A percentile compares a stretch with the other conserved stretches of the same genome.
Conservation (phyloP, 2,888 invertebrate genomes). For the Melangyna quadrimaculata region DNA sequence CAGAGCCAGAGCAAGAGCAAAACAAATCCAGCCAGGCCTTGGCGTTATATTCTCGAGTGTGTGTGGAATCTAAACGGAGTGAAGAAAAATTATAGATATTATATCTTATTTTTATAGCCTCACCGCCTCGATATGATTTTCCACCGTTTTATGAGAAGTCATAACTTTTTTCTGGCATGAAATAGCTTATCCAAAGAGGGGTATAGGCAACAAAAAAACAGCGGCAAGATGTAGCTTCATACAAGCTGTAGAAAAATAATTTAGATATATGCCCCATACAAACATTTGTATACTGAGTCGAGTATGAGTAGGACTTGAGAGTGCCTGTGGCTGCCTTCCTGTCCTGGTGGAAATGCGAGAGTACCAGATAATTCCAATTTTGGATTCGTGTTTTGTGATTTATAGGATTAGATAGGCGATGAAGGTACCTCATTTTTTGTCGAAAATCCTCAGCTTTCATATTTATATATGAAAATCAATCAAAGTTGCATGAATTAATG, state of each 20-base stretch:
- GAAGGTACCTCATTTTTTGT: background rate
- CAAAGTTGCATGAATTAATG: conserved; percentile 4
- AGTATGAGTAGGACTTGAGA: conserved; percentile 1
- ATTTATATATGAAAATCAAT: background rate
- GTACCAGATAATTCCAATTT: conserved; percentile 7
- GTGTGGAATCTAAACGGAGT: conserved; percentile 39
- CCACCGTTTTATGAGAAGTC: conserved; percentile 69
- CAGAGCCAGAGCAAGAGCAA: conserved; percentile 23
- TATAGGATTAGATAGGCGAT: conserved; percentile 13
- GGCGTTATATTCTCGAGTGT: background rate
- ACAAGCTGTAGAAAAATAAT: conserved; percentile 63
- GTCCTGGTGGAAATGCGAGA: background rate
- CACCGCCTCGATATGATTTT: conserved; percentile 69
- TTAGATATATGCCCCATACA: conserved; percentile 55
- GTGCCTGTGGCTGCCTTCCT: no score
- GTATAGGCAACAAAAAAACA: conserved; percentile 6
- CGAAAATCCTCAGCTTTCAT: background rate
- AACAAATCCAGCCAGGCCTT: background rate
- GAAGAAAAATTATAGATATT: conserved; percentile 68
- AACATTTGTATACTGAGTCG: background rate
- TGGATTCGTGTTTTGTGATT: conserved; percentile 7
- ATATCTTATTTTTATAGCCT: conserved; percentile 69
- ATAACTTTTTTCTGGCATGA: conserved; percentile 54
- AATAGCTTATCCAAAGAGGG: conserved; percentile 36
- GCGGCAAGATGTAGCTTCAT: conserved; percentile 56